Evolutionary conservation across 64 coral and sea anemone species (phyloP), one percentile per base, ranked within the genome.

Genomic region (Stylophora pistillata): DNA sequence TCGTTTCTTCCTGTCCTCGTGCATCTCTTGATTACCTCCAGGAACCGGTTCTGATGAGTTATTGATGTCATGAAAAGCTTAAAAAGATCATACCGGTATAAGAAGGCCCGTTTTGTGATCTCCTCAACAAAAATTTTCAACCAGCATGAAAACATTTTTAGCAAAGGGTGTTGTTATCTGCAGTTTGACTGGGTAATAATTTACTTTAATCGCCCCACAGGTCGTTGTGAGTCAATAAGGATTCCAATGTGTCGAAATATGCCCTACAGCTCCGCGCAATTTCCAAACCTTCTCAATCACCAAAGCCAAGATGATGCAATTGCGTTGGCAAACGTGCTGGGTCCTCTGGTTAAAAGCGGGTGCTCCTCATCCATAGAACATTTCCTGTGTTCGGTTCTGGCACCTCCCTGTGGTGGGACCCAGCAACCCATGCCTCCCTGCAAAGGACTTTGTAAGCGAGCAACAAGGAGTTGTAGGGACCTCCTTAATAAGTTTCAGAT

Each of bases 201-300:
- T 1, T 30, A 30, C 28, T 30, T 52, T 47, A 10, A n/a, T 23
- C 9, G 21, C 10, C 18, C 17, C 63, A 20, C 20, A 73, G 31
- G 17, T 10, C 47, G 27, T 10, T 90, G 88, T 41, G 62, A 82
- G 13, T 27, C 30, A 25, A 69, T 96, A 3, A 90, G 91, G 21
- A 93, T 93, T 27, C 70, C 82, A 27, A 28, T 87, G 54, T 98
- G 95, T 56, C 73, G 74, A 78, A 89, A 88, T 41, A 23, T 94
- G 60, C 61, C 71, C 2, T 98, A 98, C 68, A 88, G 72, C 53
- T 77, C 31, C 5, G 58, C 66, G 18, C 20, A 79, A 16, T 94
- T 79, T 29, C 95, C 95, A 58, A 98, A 91, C 78, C 30, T 53
- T 10, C 29, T 98, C 0, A 89, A 79, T 2, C 95, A 97, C 26